Evolutionary conservation across 1,140 invertebrate genomes (phyloP).

Genomic region (Charaxes varanes): DNA sequence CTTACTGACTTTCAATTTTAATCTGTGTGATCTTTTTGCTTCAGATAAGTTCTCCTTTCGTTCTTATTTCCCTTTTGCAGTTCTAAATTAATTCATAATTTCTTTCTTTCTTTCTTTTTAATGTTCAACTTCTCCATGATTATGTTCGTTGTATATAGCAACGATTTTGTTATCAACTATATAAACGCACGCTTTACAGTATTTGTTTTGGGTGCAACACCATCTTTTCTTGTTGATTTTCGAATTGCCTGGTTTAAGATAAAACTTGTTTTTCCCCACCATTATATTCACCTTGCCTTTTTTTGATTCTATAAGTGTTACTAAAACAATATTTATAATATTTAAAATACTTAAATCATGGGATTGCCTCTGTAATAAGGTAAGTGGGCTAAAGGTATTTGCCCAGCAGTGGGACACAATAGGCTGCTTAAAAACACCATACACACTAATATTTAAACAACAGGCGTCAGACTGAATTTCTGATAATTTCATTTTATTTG

Average conservation of each 20-base stretch:
- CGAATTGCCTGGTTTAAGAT: slow-evolving; percentile 34
- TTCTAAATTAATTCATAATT: no score
- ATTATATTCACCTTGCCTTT: slow-evolving; percentile 52
- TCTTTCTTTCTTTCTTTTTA: no score
- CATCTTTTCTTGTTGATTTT: slow-evolving; percentile 33
- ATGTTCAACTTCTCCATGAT: slow-evolving; percentile 54
- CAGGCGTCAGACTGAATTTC: no score
- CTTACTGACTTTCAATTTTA: no score
- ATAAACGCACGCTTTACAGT: slow-evolving; percentile 44
- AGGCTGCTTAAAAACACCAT: no score
- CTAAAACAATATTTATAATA: slow-evolving; percentile 29
- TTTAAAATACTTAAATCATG: neutral
- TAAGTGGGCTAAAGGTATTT: no score
- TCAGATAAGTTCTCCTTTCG: no score
- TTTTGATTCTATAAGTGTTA: slow-evolving; percentile 43
- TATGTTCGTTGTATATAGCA: slow-evolving; percentile 54
- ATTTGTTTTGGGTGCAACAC: slow-evolving; percentile 56
- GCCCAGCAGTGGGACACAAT: no score
- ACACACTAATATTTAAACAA: no score
- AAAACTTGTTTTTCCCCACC: slow-evolving; percentile 44
- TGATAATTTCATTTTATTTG: no score
- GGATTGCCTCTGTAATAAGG: neutral
- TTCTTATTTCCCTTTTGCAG: no score
- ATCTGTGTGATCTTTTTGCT: no score
- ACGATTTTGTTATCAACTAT: slow-evolving; percentile 46